These are phyloP conservation scores for Anoura caudifer DNA, from an alignment of 2,113 vertebrate species.

Conservation along the genomic window DNA sequence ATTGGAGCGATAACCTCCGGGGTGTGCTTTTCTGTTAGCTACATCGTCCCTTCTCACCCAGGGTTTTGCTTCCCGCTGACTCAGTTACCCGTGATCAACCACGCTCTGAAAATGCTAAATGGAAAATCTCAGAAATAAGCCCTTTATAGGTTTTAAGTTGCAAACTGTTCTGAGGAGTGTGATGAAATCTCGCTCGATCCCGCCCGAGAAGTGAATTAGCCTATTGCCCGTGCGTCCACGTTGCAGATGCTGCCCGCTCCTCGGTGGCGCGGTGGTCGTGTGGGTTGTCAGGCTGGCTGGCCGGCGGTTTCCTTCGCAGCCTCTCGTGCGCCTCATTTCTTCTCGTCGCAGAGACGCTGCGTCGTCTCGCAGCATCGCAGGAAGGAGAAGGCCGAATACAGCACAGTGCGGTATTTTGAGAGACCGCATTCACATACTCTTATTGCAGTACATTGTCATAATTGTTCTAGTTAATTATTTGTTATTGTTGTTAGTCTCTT, in stretches of 20 bases:
- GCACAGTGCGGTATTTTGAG: rapidly evolving
- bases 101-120: background rate
- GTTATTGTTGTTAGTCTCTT: background rate
- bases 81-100: background rate
- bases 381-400: background rate
- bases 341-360: background rate
- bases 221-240: background rate
- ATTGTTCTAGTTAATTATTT: background rate
- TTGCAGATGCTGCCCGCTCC: background rate
- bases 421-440: background rate
- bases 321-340: background rate
- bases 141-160: too few relatives aligned
- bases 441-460: background rate
- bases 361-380: background rate
- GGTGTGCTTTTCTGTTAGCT: background rate
- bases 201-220: background rate
- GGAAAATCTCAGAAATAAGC: background rate
- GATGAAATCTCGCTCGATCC: background rate
- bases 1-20: background rate
- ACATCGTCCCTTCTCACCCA: background rate
- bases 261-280: rapidly evolving
- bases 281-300: background rate
- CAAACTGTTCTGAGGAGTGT: too few relatives aligned
- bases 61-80: background rate
- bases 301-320: background rate